These are phyloP conservation scores for Drosophila subpulchrella DNA, from an alignment of 1,140 invertebrate genomes.

Conservation along the genomic window DNA sequence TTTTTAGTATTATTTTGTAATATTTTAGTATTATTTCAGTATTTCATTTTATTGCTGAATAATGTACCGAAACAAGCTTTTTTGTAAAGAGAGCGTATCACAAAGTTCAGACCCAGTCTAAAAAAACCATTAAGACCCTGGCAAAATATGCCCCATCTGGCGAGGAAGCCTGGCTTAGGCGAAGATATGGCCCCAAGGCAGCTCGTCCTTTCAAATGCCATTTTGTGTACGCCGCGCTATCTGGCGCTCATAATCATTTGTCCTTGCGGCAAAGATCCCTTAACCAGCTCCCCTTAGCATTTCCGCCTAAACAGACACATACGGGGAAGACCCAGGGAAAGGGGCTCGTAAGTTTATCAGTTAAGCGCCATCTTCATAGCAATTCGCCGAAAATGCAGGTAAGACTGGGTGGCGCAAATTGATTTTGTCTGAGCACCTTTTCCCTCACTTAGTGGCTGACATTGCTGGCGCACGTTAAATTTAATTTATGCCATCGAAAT, in stretches of 20 bases:
- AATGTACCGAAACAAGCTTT: too few relatives aligned
- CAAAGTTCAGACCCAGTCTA: background rate
- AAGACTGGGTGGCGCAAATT: constrained; percentile 44
- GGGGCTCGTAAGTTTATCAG: constrained; percentile 54
- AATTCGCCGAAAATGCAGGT: constrained; percentile 54
- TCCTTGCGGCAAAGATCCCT: constrained; percentile 56
- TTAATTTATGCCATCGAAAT: constrained; percentile 70
- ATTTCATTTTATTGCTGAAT: too few relatives aligned
- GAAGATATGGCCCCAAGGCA: constrained; percentile 10
- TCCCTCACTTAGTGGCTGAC: constrained; percentile 1
- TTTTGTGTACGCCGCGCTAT: constrained; percentile 33
- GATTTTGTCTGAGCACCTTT: constrained; percentile 49
- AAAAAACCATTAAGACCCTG: background rate
- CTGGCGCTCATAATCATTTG: constrained; percentile 55
- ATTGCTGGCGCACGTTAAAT: constrained; percentile 56
- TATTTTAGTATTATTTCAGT: too few relatives aligned
- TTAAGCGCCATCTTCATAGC: constrained; percentile 58
- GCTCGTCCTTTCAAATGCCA: constrained; percentile 4
- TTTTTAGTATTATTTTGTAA: too few relatives aligned
- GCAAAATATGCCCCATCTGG: constrained; percentile 11
- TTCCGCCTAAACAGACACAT: constrained; percentile 7
- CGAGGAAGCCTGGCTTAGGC: constrained; percentile 2
- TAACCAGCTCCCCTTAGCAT: constrained; percentile 29
- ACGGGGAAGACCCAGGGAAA: constrained; percentile 2
- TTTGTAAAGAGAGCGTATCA: constrained; percentile 15